Percentiles rank a stretch among this genome's conserved stretches.
Conservation (phyloP, 2,888 invertebrate species). For the Thera obeliscata region DNA sequence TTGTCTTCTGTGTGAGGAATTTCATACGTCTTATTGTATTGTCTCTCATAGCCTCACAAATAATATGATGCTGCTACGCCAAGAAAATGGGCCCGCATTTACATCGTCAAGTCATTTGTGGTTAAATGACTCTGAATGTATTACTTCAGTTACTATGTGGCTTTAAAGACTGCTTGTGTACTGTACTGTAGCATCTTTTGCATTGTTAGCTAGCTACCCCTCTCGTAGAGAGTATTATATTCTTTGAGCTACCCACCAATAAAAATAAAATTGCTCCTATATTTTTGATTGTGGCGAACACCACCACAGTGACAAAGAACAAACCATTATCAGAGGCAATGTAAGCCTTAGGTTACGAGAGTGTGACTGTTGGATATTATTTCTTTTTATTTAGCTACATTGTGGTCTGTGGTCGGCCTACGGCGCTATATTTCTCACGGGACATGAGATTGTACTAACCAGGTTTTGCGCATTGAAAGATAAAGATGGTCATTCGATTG, state of each 20-base stretch:
- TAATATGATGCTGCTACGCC: constrained; percentile 22
- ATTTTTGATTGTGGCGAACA: too few relatives aligned
- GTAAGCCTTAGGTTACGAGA: not conserved
- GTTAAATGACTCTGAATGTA: constrained; percentile 34
- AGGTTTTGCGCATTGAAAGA: constrained; percentile 45
- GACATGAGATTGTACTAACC: constrained; percentile 43
- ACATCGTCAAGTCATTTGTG: constrained; percentile 32
- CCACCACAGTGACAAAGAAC: not conserved
- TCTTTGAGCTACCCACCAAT: not conserved
- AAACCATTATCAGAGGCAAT: not conserved
- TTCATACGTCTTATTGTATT: not conserved
- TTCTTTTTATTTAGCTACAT: constrained; percentile 5
- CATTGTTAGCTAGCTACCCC: constrained; percentile 2
- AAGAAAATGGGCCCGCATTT: constrained; percentile 33
- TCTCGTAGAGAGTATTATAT: too few relatives aligned
- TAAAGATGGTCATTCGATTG: constrained; percentile 47
- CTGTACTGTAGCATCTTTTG: constrained; percentile 4
- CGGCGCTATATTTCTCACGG: constrained; percentile 60
- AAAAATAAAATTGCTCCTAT: too few relatives aligned
- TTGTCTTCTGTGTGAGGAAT: not conserved
- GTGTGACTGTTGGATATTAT: not conserved
- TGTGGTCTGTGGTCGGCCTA: constrained; percentile 51
- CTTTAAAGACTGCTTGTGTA: not conserved
- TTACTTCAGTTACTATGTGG: constrained; percentile 20
- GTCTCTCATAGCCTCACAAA: constrained; percentile 16